Percentiles rank a stretch among this genome's conserved stretches.
Conservation (phyloP, 2,888 invertebrate genomes). For the Scaeva pyrastri region DNA sequence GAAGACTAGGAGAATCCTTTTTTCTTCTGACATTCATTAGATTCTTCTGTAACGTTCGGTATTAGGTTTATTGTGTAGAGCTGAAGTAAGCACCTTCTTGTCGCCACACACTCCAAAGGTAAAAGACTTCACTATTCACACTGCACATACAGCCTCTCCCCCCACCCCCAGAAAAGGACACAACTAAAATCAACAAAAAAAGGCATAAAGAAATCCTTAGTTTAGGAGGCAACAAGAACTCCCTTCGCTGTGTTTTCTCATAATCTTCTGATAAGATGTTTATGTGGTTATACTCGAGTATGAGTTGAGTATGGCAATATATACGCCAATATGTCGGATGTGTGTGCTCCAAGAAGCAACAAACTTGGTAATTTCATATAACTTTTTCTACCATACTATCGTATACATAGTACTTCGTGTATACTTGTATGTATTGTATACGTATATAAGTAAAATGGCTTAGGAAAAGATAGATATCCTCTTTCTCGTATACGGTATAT, state of each 20-base stretch:
- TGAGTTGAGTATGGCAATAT: too few species aligned
- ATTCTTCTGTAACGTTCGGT: constrained; percentile 34
- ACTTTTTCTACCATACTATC: background rate
- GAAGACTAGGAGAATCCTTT: background rate
- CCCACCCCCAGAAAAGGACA: too few species aligned
- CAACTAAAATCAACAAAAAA: constrained; percentile 29
- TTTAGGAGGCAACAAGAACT: background rate
- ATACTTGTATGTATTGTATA: background rate
- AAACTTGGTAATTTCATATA: background rate
- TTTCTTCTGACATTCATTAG: constrained; percentile 32
- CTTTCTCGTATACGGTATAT: too few species aligned
- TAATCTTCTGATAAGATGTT: constrained; percentile 32
- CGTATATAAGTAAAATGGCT: background rate
- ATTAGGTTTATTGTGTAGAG: background rate
- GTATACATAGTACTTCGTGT: too few species aligned
- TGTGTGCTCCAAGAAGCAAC: background rate
- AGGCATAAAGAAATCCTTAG: constrained; percentile 15
- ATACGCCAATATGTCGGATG: background rate
- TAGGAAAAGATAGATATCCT: background rate
- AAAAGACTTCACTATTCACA: background rate
- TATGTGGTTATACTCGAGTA: too few species aligned
- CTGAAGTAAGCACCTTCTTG: background rate
- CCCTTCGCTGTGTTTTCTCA: constrained; percentile 9
- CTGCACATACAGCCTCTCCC: constrained; percentile 30
- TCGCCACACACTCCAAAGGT: background rate